Evolutionary conservation across 2,113 vertebrate genomes (phyloP).

Genomic region (Lethenteron camtschaticum): DNA sequence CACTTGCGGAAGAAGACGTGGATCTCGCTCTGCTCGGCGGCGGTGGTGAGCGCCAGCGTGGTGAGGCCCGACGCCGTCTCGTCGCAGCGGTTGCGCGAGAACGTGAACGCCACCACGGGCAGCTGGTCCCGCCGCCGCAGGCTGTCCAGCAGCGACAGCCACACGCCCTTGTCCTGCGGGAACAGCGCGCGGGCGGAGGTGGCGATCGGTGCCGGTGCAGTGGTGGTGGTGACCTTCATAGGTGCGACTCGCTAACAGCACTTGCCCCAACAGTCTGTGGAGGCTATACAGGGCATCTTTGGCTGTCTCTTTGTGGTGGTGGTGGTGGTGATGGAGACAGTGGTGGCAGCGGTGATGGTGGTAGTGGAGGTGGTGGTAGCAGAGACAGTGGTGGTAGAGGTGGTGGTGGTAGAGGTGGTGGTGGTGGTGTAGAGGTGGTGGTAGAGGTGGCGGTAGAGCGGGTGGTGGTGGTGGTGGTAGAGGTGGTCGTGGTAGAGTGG

Average conservation of each 20-base stretch:
- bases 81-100: conserved; percentile 56
- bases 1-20: conserved; percentile 66
- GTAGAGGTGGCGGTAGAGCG: too few species aligned
- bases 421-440: too few species aligned
- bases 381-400: background rate
- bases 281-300: too few species aligned
- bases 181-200: background rate
- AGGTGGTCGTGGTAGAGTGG: too few species aligned
- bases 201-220: too few species aligned
- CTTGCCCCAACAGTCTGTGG: too few species aligned
- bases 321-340: background rate
- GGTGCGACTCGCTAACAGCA: too few species aligned
- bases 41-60: conserved; percentile 45
- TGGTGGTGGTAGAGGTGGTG: too few species aligned
- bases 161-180: conserved; percentile 42
- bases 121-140: conserved; percentile 50
- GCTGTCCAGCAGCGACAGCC: conserved; percentile 49
- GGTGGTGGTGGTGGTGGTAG: too few species aligned
- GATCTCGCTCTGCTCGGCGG: conserved; percentile 49
- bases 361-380: background rate
- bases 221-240: too few species aligned
- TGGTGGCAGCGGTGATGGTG: too few species aligned
- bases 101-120: conserved; percentile 64
- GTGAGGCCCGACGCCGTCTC: conserved; percentile 50
- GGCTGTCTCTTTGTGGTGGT: background rate